A percentile compares a stretch with the other conserved stretches of the same genome.
Evolutionary conservation across 2,797 vertebrate species (phyloP).

Genomic region (Antennarius maculatus): DNA sequence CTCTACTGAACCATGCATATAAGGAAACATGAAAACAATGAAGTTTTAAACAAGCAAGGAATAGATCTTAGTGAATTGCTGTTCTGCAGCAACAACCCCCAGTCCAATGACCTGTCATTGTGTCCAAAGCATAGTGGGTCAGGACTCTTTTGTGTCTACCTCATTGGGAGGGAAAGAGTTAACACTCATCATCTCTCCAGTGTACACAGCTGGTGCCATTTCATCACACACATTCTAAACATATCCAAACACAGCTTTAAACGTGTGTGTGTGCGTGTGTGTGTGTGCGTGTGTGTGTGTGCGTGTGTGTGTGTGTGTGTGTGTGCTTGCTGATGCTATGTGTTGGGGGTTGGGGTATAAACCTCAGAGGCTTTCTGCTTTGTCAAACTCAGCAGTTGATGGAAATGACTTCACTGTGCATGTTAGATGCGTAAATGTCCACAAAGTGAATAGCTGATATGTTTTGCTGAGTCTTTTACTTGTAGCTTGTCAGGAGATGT

Average conservation of each 20-base stretch:
- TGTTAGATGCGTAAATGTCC: constrained; percentile 66
- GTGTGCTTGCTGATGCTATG: constrained; percentile 10
- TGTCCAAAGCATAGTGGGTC: constrained; percentile 39
- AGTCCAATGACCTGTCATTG: constrained; percentile 32
- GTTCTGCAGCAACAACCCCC: constrained; percentile 44
- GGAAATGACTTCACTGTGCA: constrained; percentile 69
- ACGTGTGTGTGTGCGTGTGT: constrained; percentile 39
- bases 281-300: constrained; percentile 40
- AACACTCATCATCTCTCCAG: constrained; percentile 75
- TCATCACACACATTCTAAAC: constrained; percentile 83
- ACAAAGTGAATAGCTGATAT: constrained; percentile 69
- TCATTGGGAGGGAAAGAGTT: constrained; percentile 74
- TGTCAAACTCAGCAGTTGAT: constrained; percentile 72
- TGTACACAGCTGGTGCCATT: constrained; percentile 86
- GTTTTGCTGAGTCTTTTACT: constrained; percentile 71
- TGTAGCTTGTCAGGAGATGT: constrained; percentile 70
- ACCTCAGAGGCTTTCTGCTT: constrained; percentile 58
- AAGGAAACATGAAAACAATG: constrained; percentile 50
- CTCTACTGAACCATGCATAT: constrained; percentile 39
- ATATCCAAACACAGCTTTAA: constrained; percentile 81
- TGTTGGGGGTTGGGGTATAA: constrained; percentile 39
- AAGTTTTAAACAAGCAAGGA: constrained; percentile 42
- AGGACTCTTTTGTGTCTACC: constrained; percentile 53
- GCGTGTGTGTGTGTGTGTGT: not conserved
- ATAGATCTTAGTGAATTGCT: constrained; percentile 52